A percentile compares a stretch with the other conserved stretches of the same genome.
phyloP scores from a whole-genome alignment of 1,140 invertebrate species.

The Riptortus pedestris region DNA sequence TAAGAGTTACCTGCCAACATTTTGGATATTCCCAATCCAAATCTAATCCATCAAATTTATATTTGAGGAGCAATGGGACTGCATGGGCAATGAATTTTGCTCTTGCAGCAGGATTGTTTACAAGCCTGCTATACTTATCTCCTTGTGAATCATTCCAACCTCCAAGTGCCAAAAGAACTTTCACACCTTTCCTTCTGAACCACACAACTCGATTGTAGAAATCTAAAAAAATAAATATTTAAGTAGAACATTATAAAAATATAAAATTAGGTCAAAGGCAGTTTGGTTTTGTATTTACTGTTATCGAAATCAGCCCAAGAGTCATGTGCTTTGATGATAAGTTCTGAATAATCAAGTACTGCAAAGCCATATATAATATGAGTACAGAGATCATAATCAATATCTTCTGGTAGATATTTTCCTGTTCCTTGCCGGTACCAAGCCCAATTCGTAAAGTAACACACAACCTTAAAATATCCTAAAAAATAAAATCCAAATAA shows the following conservation, averaged over 20 bases:
- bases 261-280: background rate
- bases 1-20: conserved; percentile 77
- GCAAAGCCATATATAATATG: conserved; percentile 88
- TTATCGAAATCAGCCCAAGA: conserved; percentile 83
- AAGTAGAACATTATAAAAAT: background rate
- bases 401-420: conserved; percentile 72
- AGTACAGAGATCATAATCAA: conserved; percentile 74
- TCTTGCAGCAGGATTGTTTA: conserved; percentile 60
- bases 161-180: conserved; percentile 71
- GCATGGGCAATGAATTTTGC: conserved; percentile 61
- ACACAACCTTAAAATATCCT: conserved; percentile 60
- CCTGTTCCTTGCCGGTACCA: conserved; percentile 73
- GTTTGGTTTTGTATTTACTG: conserved; percentile 43
- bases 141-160: conserved; percentile 84
- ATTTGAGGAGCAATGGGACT: conserved; percentile 64
- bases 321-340: conserved; percentile 71
- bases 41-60: conserved; percentile 78
- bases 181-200: conserved; percentile 66
- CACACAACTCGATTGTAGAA: conserved; percentile 74
- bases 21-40: conserved; percentile 87
- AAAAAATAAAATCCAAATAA: conserved; percentile 5
- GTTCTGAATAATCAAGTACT: conserved; percentile 63
- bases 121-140: conserved; percentile 71
- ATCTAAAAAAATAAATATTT: conserved; percentile 40
- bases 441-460: conserved; percentile 90